Percentiles rank a stretch among this genome's conserved stretches.
These are phyloP conservation scores for Psilopogon haemacephalus DNA, from an alignment of 2,113 vertebrate species.

Conservation along the genomic window DNA sequence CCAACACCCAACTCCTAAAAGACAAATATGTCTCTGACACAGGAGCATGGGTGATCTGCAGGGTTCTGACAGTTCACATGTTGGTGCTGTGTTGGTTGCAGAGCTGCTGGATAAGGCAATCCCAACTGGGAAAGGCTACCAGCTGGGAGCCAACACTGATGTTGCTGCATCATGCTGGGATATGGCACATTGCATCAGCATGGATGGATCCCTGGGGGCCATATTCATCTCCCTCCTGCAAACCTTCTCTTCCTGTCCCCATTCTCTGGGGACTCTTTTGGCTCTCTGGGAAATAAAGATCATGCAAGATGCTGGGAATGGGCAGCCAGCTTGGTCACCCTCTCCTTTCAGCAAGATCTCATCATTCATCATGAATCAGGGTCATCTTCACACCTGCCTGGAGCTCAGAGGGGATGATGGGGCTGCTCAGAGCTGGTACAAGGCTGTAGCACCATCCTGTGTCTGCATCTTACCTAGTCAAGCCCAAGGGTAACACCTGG, in stretches of 20 bases:
- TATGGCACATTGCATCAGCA: rapidly evolving
- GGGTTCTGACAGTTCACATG: neutral
- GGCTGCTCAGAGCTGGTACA: neutral
- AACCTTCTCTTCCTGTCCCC: neutral
- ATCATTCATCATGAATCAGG: neutral
- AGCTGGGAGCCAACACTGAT: neutral
- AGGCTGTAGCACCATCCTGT: neutral
- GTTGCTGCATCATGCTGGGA: neutral
- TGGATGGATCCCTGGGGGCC: neutral
- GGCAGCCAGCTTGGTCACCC: neutral
- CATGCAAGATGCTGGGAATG: neutral
- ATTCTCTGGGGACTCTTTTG: neutral
- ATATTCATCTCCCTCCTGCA: neutral
- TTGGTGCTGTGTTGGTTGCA: neutral
- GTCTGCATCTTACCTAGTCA: neutral
- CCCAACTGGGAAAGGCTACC: neutral
- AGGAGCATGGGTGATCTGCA: rapidly evolving
- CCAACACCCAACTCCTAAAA: neutral
- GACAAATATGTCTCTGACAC: neutral
- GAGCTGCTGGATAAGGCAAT: neutral
- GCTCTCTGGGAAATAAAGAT: neutral
- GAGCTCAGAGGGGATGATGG: neutral
- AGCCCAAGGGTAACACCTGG: neutral
- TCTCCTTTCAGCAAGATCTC: neutral
- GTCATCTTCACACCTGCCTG: neutral